Evolutionary conservation across 2,797 vertebrate species (phyloP).

Genomic region (Bufotes viridis): DNA sequence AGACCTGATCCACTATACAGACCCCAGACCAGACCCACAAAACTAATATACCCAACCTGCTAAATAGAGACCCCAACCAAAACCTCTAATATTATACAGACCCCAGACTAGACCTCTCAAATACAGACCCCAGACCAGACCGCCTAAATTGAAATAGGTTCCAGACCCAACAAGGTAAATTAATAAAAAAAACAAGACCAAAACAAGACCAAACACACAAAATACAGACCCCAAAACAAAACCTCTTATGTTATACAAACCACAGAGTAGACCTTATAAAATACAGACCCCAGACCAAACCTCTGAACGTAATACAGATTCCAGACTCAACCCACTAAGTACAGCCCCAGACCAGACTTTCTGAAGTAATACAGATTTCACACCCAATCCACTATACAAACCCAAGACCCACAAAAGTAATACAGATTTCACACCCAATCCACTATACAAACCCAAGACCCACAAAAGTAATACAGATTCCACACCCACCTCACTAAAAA

Average conservation of each 20-base stretch:
- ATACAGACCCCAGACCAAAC: not conserved
- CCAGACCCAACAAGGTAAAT: not conserved
- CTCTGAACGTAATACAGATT: too few relatives aligned
- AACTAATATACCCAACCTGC: too few relatives aligned
- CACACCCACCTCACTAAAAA: not conserved
- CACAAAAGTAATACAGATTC: too few relatives aligned
- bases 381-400: not conserved
- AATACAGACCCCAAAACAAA: not conserved
- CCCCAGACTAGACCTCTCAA: not conserved
- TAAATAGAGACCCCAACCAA: not conserved
- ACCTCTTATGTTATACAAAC: not conserved
- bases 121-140: not conserved
- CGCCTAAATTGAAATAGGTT: not conserved
- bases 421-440: too few relatives aligned
- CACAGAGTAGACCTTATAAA: not conserved
- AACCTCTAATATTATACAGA: not conserved
- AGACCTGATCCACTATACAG: too few relatives aligned
- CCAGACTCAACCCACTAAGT: too few relatives aligned
- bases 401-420: not conserved
- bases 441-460: not conserved
- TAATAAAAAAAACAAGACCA: not conserved
- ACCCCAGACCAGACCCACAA: too few relatives aligned
- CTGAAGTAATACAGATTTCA: too few relatives aligned
- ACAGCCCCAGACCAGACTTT: too few relatives aligned
- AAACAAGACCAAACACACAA: too few relatives aligned